Evolutionary conservation across 2,113 vertebrate genomes (phyloP).

Genomic region (Eptesicus fuscus): DNA sequence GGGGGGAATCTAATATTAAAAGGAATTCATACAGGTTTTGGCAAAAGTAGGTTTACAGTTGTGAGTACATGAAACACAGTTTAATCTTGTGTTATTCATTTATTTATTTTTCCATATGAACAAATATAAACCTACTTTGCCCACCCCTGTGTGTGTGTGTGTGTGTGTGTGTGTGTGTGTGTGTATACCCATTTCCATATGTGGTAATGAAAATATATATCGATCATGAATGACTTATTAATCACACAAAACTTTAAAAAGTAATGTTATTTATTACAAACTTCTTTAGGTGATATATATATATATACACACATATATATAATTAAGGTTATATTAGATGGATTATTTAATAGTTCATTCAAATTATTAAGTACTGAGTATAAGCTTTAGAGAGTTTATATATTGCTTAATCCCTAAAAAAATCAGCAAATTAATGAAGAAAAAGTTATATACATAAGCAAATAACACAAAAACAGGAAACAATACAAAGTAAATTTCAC

Average conservation of each 20-base stretch:
- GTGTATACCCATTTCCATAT: background rate
- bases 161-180: too few relatives aligned
- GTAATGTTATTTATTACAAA: background rate
- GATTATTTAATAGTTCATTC: background rate
- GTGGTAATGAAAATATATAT: background rate
- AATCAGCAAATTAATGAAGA: background rate
- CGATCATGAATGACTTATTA: background rate
- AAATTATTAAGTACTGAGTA: background rate
- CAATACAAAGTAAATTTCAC: background rate
- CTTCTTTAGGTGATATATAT: background rate
- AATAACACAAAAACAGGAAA: background rate
- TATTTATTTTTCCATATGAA: background rate
- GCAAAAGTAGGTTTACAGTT: background rate
- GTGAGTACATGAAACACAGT: background rate
- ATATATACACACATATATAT: too few relatives aligned
- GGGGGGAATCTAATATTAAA: background rate
- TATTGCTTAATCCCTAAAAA: background rate
- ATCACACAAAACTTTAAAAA: background rate
- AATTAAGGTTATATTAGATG: background rate
- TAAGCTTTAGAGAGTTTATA: background rate
- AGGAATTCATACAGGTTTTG: background rate
- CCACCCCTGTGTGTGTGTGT: too few relatives aligned
- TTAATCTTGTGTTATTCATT: background rate
- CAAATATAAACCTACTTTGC: background rate
- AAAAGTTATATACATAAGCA: background rate